phyloP scores from a whole-genome alignment of 2,888 invertebrate genomes.

The Stenotaenia linearis region DNA sequence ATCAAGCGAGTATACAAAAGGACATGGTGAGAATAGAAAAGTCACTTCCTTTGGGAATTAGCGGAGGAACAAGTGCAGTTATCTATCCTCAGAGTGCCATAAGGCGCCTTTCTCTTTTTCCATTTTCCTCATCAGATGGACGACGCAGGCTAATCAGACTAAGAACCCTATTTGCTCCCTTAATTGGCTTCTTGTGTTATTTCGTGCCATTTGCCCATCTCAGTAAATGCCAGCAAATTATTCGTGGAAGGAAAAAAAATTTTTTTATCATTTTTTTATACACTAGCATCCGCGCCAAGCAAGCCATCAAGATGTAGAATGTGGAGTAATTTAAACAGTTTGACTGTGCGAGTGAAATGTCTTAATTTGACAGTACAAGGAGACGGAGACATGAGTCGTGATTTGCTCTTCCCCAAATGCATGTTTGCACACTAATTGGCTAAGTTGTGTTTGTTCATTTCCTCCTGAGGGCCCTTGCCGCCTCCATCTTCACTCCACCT shows the following conservation, averaged over 20 bases:
- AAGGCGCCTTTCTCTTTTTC: not conserved
- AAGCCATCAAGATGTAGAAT: not conserved
- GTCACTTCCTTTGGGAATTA: not conserved
- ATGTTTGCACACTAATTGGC: not conserved
- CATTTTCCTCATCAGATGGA: not conserved
- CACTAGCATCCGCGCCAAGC: not conserved
- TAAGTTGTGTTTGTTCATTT: not conserved
- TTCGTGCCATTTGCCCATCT: not conserved
- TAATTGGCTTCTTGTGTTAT: not conserved
- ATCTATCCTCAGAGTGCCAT: not conserved
- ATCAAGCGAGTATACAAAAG: not conserved
- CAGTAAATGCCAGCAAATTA: not conserved
- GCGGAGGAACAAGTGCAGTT: not conserved
- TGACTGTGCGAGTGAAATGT: not conserved
- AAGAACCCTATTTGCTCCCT: not conserved
- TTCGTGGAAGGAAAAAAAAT: not conserved
- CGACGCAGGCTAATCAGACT: not conserved
- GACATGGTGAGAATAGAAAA: not conserved
- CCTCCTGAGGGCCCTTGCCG: not conserved
- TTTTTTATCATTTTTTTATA: not conserved
- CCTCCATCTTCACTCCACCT: not conserved
- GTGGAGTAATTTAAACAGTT: not conserved
- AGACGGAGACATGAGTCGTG: not conserved
- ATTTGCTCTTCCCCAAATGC: not conserved
- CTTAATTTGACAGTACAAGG: not conserved